Conservation (phyloP, 2,113 vertebrate species). For the Peucedramus taeniatus region DNA sequence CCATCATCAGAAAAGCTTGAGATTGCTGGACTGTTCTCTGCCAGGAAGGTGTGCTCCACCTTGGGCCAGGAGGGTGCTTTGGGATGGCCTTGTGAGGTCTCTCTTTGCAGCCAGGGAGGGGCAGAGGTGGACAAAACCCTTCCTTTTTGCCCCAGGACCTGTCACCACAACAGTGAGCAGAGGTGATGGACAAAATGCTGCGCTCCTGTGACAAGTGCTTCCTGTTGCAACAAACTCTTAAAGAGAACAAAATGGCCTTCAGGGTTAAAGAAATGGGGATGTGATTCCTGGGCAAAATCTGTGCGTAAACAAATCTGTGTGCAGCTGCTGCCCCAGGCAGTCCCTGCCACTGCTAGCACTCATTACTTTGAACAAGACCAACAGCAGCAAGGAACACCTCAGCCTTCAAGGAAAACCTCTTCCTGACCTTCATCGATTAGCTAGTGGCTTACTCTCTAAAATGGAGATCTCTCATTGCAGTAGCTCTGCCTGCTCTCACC, state of each 20-base stretch:
- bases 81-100: background rate
- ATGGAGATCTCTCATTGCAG: slow-evolving; percentile 1
- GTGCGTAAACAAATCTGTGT: background rate
- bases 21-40: background rate
- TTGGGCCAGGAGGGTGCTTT: background rate
- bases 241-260: background rate
- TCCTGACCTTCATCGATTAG: slow-evolving; percentile 28
- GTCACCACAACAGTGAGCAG: background rate
- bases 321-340: background rate
- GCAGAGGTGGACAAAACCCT: background rate
- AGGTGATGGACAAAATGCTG: background rate
- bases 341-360: background rate
- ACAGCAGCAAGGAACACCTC: background rate
- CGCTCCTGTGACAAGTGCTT: background rate
- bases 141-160: background rate
- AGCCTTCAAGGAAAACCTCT: slow-evolving; percentile 41
- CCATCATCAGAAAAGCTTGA: fast-evolving
- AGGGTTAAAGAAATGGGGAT: background rate
- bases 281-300: background rate
- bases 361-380: slow-evolving; percentile 6
- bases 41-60: background rate
- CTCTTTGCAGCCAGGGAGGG: background rate
- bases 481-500: background rate
- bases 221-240: background rate
- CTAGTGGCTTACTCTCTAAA: background rate